A percentile compares a stretch with the other conserved stretches of the same genome.
These are phyloP conservation scores for Platycercus adscitus DNA, from an alignment of 2,113 vertebrate genomes.

Conservation along the genomic window DNA sequence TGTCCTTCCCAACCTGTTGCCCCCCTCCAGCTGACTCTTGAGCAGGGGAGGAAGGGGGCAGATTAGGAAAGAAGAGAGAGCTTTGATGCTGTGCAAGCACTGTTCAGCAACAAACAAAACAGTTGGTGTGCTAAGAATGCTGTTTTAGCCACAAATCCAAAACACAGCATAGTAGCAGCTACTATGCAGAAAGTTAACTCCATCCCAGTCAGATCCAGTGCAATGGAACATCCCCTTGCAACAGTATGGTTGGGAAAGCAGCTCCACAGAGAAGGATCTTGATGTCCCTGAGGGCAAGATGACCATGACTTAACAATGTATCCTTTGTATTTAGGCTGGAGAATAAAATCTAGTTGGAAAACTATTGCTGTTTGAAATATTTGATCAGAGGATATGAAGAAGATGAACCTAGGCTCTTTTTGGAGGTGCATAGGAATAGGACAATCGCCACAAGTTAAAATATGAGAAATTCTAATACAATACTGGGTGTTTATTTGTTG, in stretches of 20 bases:
- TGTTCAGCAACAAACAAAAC: not conserved
- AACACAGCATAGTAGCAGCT: not conserved
- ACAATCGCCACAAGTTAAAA: not conserved
- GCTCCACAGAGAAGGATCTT: not conserved
- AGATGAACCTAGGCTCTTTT: not conserved
- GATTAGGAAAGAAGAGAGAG: not conserved
- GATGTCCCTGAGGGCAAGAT: not conserved
- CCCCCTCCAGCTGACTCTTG: not conserved
- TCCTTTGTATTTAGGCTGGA: not conserved
- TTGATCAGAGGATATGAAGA: not conserved
- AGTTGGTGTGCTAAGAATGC: not conserved
- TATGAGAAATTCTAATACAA: not conserved
- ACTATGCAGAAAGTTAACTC: not conserved
- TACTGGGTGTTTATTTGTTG: not conserved
- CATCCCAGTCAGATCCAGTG: not conserved
- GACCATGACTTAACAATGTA: not conserved
- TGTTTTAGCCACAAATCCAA: not conserved
- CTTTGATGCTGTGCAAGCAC: not conserved
- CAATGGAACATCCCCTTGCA: not conserved
- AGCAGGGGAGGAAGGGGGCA: rapidly evolving
- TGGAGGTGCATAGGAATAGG: not conserved
- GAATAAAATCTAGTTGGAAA: not conserved
- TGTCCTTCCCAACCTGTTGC: not conserved
- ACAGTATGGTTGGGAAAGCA: not conserved
- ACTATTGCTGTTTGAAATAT: not conserved